Evolutionary conservation across 1,140 invertebrate species (phyloP).

Genomic region (Megalonaias nervosa): DNA sequence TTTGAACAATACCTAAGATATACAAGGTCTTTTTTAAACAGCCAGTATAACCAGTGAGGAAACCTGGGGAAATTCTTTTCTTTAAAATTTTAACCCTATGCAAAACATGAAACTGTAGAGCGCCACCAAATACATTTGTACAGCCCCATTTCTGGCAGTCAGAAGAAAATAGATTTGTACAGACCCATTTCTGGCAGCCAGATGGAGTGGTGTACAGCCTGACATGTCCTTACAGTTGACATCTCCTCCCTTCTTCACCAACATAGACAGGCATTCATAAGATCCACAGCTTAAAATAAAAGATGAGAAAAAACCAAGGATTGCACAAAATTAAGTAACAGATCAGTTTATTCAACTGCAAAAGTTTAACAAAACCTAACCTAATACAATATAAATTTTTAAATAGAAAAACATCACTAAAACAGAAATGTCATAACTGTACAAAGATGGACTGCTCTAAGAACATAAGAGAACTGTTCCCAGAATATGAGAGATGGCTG

Average conservation of each 20-base stretch:
- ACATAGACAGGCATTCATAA: conserved; percentile 58
- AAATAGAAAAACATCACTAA: not conserved
- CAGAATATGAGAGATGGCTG: no score
- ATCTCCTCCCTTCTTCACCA: conserved; percentile 61
- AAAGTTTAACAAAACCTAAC: not conserved
- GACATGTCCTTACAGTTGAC: conserved; percentile 62
- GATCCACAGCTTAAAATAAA: conserved; percentile 52
- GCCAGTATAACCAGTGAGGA: no score
- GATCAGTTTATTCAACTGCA: not conserved
- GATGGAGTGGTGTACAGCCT: conserved; percentile 63
- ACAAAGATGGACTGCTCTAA: not conserved
- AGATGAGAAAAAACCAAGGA: conserved; percentile 5
- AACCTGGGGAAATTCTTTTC: no score
- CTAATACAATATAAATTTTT: not conserved
- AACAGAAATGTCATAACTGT: not conserved
- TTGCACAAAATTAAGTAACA: not conserved
- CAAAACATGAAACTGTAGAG: no score
- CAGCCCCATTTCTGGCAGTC: no score
- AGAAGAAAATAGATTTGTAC: not conserved
- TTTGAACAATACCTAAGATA: no score
- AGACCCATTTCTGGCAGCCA: conserved; percentile 66
- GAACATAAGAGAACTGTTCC: no score
- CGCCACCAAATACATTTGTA: not conserved
- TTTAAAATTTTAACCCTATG: no score
- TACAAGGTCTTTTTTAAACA: no score